Conservation (phyloP, 2,888 invertebrate species). For the Eulithis testata region DNA sequence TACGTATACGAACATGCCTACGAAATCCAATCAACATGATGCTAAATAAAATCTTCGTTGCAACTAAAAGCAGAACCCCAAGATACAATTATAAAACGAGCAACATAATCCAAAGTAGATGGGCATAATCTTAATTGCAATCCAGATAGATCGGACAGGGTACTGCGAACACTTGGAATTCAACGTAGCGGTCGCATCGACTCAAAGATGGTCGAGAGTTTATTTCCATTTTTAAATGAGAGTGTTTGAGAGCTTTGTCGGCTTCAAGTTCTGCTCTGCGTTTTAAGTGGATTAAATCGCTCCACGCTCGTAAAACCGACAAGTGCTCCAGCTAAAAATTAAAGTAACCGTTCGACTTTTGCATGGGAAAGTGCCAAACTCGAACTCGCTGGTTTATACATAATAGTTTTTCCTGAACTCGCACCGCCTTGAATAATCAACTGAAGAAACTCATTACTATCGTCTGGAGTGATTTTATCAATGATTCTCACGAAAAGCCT, state of each 20-base stretch:
- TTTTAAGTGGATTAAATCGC: conserved; percentile 86
- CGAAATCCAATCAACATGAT: no score
- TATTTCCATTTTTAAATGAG: conserved; percentile 85
- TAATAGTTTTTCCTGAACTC: conserved; percentile 69
- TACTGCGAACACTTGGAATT: conserved; percentile 77
- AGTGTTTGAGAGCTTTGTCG: conserved; percentile 84
- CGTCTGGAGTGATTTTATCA: conserved; percentile 59
- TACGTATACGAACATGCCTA: no score
- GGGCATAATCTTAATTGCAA: conserved; percentile 36
- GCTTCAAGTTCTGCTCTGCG: conserved; percentile 82
- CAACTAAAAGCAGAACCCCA: not conserved
- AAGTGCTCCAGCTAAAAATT: conserved; percentile 83
- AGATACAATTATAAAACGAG: conserved; percentile 16
- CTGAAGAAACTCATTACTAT: conserved; percentile 75
- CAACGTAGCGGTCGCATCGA: conserved; percentile 77
- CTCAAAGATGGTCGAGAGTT: conserved; percentile 83
- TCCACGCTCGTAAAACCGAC: conserved; percentile 84
- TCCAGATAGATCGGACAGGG: conserved; percentile 58
- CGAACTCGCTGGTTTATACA: conserved; percentile 67
- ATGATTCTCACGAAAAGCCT: conserved; percentile 52
- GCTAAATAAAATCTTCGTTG: no score
- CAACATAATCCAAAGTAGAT: conserved; percentile 22
- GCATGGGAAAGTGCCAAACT: conserved; percentile 81
- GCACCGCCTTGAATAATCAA: conserved; percentile 68
- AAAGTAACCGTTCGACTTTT: conserved; percentile 84